Evolutionary conservation across 2,797 vertebrate genomes (phyloP), one percentile per base, ranked within the genome.

Genomic region (Acipenser ruthenus): DNA sequence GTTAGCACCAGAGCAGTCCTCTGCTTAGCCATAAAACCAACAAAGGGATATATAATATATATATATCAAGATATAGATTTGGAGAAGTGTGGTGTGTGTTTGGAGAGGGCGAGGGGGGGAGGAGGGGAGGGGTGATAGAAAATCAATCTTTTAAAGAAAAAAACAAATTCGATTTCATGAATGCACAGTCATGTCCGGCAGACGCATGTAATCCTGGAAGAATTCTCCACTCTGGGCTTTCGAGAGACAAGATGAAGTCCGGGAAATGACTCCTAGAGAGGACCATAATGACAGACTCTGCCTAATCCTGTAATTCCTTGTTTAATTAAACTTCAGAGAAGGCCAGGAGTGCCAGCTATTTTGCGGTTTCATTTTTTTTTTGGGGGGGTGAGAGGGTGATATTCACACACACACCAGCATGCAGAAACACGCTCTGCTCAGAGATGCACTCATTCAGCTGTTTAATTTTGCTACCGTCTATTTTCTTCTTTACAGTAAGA

Each of bases 261-360:
- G 83, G 78, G 72, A 77, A 72, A 73, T 80, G 79, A 82, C 80
- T 84, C 83, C 79, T 86, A 80, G 80, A 87, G 82, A 84, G 81
- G 83, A 72, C 84, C 85, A 79, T 84, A 87, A 87, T 84, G 77
- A 84, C 79, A 85, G 74, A 73, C 80, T 82, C 74, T 58, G 69
- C 80, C 82, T 92, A 90, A 93, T 92, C 91, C 90, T 82, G 81
- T 87, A 92, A 90, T 90, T 89, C 88, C 86, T 87, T 87, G 86
- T 88, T 90, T 91, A 87, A 90, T 92, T 89, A 89, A 93, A 91
- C 86, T 88, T 84, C 78, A 74, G 86, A 80, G 88, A 83, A 80
- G 83, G 86, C 81, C 80, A 88, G 87, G 84, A 88, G 85, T 84
- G 83, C 76, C 75, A 84, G 75, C 83, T 86, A 86, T 83, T 82